A percentile compares a stretch with the other conserved stretches of the same genome.
Conservation (phyloP, 1,140 invertebrate genomes). For the Vanessa atalanta region DNA sequence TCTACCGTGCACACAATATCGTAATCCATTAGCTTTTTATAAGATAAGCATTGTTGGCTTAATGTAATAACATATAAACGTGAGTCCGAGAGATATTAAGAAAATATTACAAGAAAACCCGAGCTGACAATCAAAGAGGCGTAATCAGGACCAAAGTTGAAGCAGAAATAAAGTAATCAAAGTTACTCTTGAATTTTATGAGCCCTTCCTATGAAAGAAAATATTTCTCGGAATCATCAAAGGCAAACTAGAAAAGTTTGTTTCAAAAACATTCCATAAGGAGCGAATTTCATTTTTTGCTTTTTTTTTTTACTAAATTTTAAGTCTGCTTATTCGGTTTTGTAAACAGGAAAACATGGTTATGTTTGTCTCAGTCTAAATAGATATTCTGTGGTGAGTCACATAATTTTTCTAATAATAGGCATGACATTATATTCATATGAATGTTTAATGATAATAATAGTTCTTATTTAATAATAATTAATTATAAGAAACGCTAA, state of each 20-base stretch:
- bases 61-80: not conserved
- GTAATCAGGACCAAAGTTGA: constrained; percentile 35
- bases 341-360: too few relatives aligned
- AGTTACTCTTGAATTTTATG: constrained; percentile 42
- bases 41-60: not conserved
- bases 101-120: not conserved
- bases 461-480: too few relatives aligned
- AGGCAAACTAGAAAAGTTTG: constrained; percentile 35
- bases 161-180: constrained; percentile 62
- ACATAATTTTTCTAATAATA: too few relatives aligned
- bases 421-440: too few relatives aligned
- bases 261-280: constrained; percentile 18
- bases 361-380: too few relatives aligned
- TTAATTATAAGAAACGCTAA: too few relatives aligned
- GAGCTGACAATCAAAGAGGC: constrained; percentile 2
- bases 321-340: not conserved
- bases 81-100: not conserved
- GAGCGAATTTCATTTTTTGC: not conserved
- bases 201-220: constrained; percentile 22
- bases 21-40: constrained; percentile 2
- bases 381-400: too few relatives aligned
- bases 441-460: too few relatives aligned
- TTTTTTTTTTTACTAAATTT: not conserved
- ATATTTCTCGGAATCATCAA: constrained; percentile 31
- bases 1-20: not conserved